A percentile compares a stretch with the other conserved stretches of the same genome.
These are phyloP conservation scores for Carpatolechia fugitivella DNA, from an alignment of 2,888 invertebrate species.

Conservation along the genomic window DNA sequence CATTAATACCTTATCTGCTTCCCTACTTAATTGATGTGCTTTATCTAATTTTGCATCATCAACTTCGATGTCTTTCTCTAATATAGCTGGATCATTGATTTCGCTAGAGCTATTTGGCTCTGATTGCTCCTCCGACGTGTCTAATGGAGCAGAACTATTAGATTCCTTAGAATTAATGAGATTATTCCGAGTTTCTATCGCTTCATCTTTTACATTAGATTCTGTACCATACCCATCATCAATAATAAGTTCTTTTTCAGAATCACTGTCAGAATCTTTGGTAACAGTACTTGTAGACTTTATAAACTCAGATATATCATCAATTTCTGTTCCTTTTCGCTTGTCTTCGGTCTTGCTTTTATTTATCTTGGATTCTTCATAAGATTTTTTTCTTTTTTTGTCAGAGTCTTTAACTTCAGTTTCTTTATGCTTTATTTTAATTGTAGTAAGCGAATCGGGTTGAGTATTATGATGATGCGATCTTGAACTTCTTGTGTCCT, in stretches of 20 bases:
- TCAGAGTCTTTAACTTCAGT: constrained; percentile 22
- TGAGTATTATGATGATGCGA: neutral
- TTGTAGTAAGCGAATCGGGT: neutral
- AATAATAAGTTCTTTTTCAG: constrained; percentile 55
- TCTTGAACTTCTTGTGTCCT: constrained; percentile 6
- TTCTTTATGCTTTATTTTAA: constrained; percentile 18
- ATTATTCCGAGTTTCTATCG: neutral
- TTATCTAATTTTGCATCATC: constrained; percentile 51
- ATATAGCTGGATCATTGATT: neutral
- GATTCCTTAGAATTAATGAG: constrained; percentile 13
- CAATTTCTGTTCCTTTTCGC: neutral
- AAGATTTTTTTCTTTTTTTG: constrained; percentile 4
- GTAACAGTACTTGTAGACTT: neutral
- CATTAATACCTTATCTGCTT: constrained; percentile 45
- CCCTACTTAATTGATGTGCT: constrained; percentile 52
- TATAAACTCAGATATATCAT: neutral
- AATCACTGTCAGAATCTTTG: constrained; percentile 40
- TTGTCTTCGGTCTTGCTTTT: neutral
- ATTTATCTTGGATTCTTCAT: neutral
- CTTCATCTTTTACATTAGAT: constrained; percentile 19
- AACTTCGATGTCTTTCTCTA: constrained; percentile 16
- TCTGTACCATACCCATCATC: constrained; percentile 37
- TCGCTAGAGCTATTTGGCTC: neutral
- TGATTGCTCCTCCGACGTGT: neutral
- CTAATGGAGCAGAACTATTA: neutral